Percentiles rank a stretch among this genome's conserved stretches.
Conservation (phyloP, 92 coral and sea anemone species). For the Pocillopora grandis region DNA sequence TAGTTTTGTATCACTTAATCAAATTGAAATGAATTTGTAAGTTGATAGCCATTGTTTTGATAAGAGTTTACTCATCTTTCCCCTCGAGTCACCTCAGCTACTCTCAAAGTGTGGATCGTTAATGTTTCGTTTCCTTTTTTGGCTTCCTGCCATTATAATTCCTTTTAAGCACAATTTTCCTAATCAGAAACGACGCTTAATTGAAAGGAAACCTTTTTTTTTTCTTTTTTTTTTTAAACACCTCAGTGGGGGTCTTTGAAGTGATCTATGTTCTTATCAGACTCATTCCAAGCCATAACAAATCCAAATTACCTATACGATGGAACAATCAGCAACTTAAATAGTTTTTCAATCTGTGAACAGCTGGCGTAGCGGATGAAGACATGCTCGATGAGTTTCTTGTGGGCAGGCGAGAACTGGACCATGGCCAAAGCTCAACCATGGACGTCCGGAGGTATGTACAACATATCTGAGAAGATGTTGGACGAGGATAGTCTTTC, state of each 20-base stretch:
- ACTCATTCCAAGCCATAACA: background rate
- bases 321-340: background rate
- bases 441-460: constrained; percentile 67
- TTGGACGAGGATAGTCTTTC: too few relatives aligned
- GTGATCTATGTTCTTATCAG: background rate
- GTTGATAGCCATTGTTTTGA: too few relatives aligned
- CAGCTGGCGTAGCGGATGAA: constrained; percentile 76
- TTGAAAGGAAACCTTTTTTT: background rate
- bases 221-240: background rate
- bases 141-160: too few relatives aligned
- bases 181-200: background rate
- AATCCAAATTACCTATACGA: too few relatives aligned
- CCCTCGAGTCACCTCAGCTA: too few relatives aligned
- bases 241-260: background rate
- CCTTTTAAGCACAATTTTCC: too few relatives aligned
- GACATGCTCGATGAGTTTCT: constrained; percentile 68
- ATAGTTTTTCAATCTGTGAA: background rate
- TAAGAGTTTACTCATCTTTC: too few relatives aligned
- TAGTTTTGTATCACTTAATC: too few relatives aligned
- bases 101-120: too few relatives aligned
- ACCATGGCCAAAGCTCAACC: constrained; percentile 75
- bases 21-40: too few relatives aligned
- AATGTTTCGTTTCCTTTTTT: too few relatives aligned
- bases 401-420: constrained; percentile 56
- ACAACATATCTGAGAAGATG: too few relatives aligned